Evolutionary conservation across 2,888 invertebrate species (phyloP), one percentile per base, ranked within the genome.

Genomic region (Lissonota sp.): DNA sequence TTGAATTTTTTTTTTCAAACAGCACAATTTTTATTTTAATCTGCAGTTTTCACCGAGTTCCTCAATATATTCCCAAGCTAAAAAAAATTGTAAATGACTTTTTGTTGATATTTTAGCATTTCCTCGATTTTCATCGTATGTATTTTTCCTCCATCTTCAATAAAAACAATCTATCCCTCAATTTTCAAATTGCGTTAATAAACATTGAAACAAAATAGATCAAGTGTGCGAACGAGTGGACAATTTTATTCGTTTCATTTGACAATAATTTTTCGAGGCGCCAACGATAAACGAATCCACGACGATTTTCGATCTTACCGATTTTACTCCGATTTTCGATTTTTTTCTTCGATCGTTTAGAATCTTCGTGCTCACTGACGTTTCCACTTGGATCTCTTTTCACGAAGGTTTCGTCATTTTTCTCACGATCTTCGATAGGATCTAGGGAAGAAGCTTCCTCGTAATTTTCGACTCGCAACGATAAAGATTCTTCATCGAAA

Each of bases 401-500:
- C n/a, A 37, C 10, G 2, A 7, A 37, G 2, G 26, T 1, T n/a
- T 71, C 71, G 5, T 16, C 10, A 14, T 53, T 49, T 26, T 62
- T 53, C n/a, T 37, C n/a, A 26, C 37, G 7, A 4, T 58, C 26
- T 37, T 46, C 69, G 4, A 5, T 51, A 5, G 67, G 1, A 5
- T 40, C 14, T n/a, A 16, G 4, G 6, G 49, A 7, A 7, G 66
- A 26, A 26, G 26, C 26, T 46, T 70, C 64, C 8, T 70, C 69
- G 40, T 26, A 66, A 58, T 74, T 74, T 42, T 75, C 74, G 7
- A 62, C 63, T 0, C 60, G 53, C 6, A 78, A 37, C 2, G 82
- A 79, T 10, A 51, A 8, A 1, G 71, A 67, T 16, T 82, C 75
- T 44, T 70, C 40, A 7, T 66, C 75, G 5, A 49, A 51, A 71